phyloP scores from a whole-genome alignment of 2,113 vertebrate species.

The Dolichotis patagonum region DNA sequence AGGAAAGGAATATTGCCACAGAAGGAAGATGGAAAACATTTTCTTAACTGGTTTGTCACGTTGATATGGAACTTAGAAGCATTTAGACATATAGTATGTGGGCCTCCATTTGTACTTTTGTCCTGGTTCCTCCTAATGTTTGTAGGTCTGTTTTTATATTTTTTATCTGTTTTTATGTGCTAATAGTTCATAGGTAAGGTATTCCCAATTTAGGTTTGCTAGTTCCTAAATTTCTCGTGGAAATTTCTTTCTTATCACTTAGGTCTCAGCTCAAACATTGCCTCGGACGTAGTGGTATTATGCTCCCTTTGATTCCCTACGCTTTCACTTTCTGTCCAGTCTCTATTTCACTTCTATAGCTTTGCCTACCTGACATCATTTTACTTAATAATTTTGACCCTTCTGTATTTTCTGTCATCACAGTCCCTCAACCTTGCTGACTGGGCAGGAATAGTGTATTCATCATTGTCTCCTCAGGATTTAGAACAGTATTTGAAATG shows the following conservation, averaged over 20 bases:
- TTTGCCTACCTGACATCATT: not conserved
- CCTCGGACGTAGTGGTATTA: not conserved
- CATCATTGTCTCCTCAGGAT: not conserved
- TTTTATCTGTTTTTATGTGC: conserved; percentile 5
- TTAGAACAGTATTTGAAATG: conserved; percentile 18
- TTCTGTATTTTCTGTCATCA: conserved; percentile 36
- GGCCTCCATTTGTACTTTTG: conserved; percentile 27
- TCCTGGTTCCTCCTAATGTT: not conserved
- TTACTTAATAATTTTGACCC: conserved; percentile 23
- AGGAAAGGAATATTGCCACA: not conserved
- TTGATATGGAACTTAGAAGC: conserved; percentile 39
- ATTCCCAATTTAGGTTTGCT: conserved; percentile 19
- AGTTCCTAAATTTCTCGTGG: conserved; percentile 3
- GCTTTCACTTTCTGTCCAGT: not conserved
- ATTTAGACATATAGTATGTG: not conserved
- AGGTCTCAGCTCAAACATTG: not conserved
- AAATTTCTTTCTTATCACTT: not conserved
- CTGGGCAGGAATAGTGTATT: not conserved
- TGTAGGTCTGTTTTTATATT: not conserved
- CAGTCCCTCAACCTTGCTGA: not conserved
- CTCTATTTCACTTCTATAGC: conserved; percentile 32
- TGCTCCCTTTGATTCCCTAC: not conserved
- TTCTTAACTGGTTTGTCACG: conserved; percentile 1
- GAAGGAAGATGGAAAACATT: not conserved
- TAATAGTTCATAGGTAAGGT: not conserved